phyloP scores from a whole-genome alignment of 2,797 vertebrate genomes.

The Micrastur ruficollis region DNA sequence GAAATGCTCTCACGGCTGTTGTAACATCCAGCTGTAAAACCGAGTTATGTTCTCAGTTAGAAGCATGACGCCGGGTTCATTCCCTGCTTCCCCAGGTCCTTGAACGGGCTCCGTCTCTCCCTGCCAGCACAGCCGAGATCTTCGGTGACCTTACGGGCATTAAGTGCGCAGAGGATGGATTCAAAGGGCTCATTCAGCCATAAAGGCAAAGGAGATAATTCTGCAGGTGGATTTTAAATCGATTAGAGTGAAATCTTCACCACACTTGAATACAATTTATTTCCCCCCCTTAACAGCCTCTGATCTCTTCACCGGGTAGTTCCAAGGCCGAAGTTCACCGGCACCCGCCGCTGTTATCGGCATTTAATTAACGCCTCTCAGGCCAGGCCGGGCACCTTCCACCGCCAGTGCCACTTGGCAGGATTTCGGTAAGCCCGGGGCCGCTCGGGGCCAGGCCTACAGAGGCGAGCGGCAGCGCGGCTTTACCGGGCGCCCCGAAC shows the following conservation, averaged over 20 bases:
- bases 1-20: too few species aligned
- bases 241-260: fast-evolving
- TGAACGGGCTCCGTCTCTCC: fast-evolving
- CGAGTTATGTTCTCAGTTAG: fast-evolving
- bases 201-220: fast-evolving
- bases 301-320: fast-evolving
- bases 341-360: not conserved
- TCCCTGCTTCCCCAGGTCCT: not conserved
- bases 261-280: fast-evolving
- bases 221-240: fast-evolving
- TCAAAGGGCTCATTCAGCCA: not conserved
- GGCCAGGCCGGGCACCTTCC: not conserved
- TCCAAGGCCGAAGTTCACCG: not conserved
- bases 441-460: not conserved
- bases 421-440: too few species aligned
- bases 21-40: fast-evolving
- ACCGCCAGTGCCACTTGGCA: fast-evolving
- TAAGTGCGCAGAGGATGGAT: fast-evolving
- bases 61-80: fast-evolving
- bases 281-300: fast-evolving
- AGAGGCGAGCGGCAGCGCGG: too few species aligned
- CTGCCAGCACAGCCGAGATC: fast-evolving
- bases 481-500: too few species aligned
- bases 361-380: not conserved
- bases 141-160: fast-evolving